Evolutionary conservation across 2,888 invertebrate species (phyloP), one percentile per base, ranked within the genome.

Genomic region (Craniophora ligustri): DNA sequence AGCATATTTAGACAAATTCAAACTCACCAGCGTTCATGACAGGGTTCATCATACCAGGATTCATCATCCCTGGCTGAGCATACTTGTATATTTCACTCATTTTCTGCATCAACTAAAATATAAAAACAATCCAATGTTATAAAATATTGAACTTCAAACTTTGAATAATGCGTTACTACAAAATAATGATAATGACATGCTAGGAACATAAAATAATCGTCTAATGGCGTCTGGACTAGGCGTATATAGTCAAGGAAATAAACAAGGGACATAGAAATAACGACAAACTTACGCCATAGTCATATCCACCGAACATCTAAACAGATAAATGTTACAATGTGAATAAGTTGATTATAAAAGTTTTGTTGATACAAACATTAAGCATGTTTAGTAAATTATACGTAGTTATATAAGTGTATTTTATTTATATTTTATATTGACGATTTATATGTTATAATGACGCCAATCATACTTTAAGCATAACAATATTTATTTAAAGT

Each of bases 281-380:
- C 41, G 47, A 46, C 49, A 42, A 62, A 94, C 94, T 94, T 94
- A 94, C 94, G 84, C 92, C 89, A 78, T 89, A 93, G 78, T 93
- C 93, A 89, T 92, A 94, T 93, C 93, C 93, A 89, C 90, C 92
- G 92, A 92, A 93, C 91, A 93, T 92, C 93, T 93, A 79, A 81
- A 92, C 89, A 92, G 81, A 91, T 85, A 86, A 87, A 83, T 81
- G 63, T 74, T 40, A 68, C 36, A 67, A 62, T 50, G 55, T 75
- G 54, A 78, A 71, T 74, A 75, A 75, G 66, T 60, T 44, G 47
- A 28, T 45, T 49, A 16, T 36, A 26, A n/a, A 44, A 16, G 15
- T 47, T 50, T 14, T 38, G 26, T 48, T 39, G 38, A 50, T 48
- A 32, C 31, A 15, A 40, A 40, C n/a, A n/a, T n/a, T n/a, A n/a